A percentile compares a stretch with the other conserved stretches of the same genome.
Conservation (phyloP, 2,888 invertebrate genomes). For the Drosophila paucipuncta region DNA sequence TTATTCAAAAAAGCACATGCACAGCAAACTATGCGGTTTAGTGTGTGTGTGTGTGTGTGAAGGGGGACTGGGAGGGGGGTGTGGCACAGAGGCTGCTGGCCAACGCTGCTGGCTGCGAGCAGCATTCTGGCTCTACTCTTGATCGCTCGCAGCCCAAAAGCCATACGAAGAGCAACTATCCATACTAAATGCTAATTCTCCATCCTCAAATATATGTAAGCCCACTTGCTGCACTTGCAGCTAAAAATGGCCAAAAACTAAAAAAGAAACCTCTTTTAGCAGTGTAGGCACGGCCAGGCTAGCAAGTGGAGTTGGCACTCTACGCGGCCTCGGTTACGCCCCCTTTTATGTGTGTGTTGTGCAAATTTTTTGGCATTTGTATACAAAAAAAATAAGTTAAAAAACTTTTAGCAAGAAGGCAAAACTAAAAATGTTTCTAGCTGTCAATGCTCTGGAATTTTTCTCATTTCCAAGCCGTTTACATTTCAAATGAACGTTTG, state of each 20-base stretch:
- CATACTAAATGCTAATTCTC: constrained; percentile 3
- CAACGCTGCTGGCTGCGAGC: constrained; percentile 18
- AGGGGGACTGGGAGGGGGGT: not conserved
- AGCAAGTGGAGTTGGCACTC: constrained; percentile 17
- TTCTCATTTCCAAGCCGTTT: constrained; percentile 52
- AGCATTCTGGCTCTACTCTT: constrained; percentile 22
- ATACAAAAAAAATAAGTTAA: not conserved
- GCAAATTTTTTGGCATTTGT: constrained; percentile 29
- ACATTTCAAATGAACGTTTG: constrained; percentile 44
- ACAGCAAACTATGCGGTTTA: constrained; percentile 9
- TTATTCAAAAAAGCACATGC: constrained; percentile 20
- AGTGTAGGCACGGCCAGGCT: constrained; percentile 34
- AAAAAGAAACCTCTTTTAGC: not conserved
- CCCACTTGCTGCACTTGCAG: constrained; percentile 37
- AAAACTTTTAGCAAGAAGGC: constrained; percentile 18
- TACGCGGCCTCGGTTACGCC: not conserved
- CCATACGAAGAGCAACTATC: constrained; percentile 16
- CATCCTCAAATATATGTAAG: constrained; percentile 21
- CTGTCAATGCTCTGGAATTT: constrained; percentile 64
- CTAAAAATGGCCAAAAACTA: constrained; percentile 20
- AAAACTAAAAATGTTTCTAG: constrained; percentile 36
- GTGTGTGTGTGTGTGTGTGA: not conserved
- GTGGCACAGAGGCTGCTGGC: no score
- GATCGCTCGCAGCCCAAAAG: constrained; percentile 24
- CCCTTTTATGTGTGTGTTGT: constrained; percentile 10